Conservation (phyloP, 92 coral and sea anemone genomes). For the Metridium senile region DNA sequence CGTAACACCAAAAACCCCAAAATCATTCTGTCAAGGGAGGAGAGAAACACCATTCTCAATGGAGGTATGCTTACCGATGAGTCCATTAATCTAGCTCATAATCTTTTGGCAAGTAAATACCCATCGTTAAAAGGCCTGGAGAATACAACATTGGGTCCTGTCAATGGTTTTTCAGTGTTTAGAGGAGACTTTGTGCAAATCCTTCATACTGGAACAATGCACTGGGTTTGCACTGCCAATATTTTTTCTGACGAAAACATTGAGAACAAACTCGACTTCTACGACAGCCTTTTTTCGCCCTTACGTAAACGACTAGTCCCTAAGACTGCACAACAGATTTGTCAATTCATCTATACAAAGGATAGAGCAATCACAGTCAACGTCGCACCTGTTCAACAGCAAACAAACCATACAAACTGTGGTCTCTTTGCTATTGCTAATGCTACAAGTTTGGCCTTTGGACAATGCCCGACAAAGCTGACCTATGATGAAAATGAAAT, state of each 20-base stretch:
- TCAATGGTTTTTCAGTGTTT: conserved; percentile 7
- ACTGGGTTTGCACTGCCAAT: conserved; percentile 37
- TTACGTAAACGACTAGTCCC: neutral
- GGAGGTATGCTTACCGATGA: conserved; percentile 25
- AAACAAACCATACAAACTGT: conserved; percentile 34
- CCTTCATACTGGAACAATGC: conserved; percentile 28
- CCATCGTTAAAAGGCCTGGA: conserved; percentile 35
- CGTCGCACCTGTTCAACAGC: conserved; percentile 32
- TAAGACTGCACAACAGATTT: neutral
- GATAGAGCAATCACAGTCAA: neutral
- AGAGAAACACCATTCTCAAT: neutral
- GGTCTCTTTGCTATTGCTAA: conserved; percentile 44
- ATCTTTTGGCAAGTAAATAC: conserved; percentile 18
- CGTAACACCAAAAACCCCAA: neutral
- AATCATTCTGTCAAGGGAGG: neutral
- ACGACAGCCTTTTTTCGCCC: conserved; percentile 21
- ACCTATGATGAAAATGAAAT: conserved; percentile 1
- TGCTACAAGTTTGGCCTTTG: conserved; percentile 31
- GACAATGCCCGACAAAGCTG: conserved; percentile 6
- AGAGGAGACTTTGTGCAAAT: conserved; percentile 30
- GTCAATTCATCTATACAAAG: neutral
- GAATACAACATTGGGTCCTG: conserved; percentile 33
- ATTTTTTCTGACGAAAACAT: neutral
- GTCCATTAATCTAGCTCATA: conserved; percentile 35
- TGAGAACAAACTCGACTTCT: conserved; percentile 6